Conservation (phyloP, 2,797 vertebrate species). For the Anabacerthia variegaticeps region DNA sequence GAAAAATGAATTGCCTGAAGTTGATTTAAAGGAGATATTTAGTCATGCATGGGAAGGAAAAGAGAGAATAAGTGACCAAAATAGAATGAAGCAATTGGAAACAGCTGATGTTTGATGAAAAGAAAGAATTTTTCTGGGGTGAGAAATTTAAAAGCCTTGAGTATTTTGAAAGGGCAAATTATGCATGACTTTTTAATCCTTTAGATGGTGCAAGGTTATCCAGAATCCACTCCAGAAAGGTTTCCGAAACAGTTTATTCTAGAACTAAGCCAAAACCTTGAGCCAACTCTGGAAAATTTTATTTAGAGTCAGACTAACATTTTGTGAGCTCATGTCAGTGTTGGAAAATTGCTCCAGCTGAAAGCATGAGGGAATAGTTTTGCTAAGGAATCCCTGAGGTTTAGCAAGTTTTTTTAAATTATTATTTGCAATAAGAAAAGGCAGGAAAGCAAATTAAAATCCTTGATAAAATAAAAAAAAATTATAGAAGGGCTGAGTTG, state of each 20-base stretch:
- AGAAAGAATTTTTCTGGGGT: conserved; percentile 23
- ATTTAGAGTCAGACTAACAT: conserved; percentile 10
- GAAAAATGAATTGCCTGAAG: conserved; percentile 44
- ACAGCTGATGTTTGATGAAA: conserved; percentile 46
- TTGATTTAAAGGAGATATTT: conserved; percentile 55
- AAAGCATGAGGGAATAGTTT: conserved; percentile 10
- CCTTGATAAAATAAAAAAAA: neutral
- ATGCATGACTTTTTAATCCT: neutral
- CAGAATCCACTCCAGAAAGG: conserved; percentile 41
- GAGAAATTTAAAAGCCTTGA: conserved; percentile 38
- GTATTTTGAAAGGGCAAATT: conserved; percentile 13
- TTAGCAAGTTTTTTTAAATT: neutral
- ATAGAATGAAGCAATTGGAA: conserved; percentile 56
- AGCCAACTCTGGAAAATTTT: conserved; percentile 31
- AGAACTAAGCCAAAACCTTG: conserved; percentile 45
- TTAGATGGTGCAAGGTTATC: conserved; percentile 18
- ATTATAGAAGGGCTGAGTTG: neutral
- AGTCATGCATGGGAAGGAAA: conserved; percentile 36
- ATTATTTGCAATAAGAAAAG: neutral
- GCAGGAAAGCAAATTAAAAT: conserved; percentile 4
- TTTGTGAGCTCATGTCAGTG: conserved; percentile 29
- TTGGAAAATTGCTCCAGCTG: conserved; percentile 15
- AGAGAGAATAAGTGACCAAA: conserved; percentile 35
- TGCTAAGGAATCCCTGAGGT: neutral
- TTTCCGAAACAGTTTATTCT: conserved; percentile 1